A percentile compares a stretch with the other conserved stretches of the same genome.
Evolutionary conservation across 2,113 vertebrate species (phyloP).

Genomic region (Elephas maximus): DNA sequence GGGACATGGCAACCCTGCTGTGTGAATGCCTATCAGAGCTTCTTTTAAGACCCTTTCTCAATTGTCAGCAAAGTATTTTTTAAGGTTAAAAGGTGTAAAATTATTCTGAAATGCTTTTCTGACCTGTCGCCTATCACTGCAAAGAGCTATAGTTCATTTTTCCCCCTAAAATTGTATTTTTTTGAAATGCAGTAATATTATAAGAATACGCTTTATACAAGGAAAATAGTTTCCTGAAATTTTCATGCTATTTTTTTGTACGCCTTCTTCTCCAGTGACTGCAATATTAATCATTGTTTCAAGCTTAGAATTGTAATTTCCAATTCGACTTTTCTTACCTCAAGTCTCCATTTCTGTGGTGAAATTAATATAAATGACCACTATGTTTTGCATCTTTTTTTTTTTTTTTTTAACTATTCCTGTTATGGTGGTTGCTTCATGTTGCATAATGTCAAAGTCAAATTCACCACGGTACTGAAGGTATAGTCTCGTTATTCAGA

Average conservation of each 20-base stretch:
- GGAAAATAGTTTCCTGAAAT: constrained; percentile 85
- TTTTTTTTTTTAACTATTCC: constrained; percentile 36
- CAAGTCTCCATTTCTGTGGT: constrained; percentile 63
- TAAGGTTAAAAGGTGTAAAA: constrained; percentile 96
- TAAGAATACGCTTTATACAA: constrained; percentile 86
- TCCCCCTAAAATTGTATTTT: constrained; percentile 89
- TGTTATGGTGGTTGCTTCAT: constrained; percentile 77
- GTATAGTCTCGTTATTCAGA: constrained; percentile 79
- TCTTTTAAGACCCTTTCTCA: constrained; percentile 93
- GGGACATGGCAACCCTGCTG: constrained; percentile 91
- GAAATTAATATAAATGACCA: constrained; percentile 83
- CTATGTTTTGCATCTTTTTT: constrained; percentile 31
- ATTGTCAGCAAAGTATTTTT: constrained; percentile 95
- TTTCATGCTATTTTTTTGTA: constrained; percentile 79
- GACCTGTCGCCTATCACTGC: constrained; percentile 93
- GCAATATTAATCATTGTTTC: constrained; percentile 74
- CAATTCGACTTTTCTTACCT: constrained; percentile 75
- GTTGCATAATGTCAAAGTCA: constrained; percentile 84
- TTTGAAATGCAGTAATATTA: constrained; percentile 89
- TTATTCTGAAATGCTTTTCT: constrained; percentile 95
- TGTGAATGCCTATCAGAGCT: constrained; percentile 92
- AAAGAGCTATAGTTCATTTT: constrained; percentile 90
- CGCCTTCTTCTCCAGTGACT: constrained; percentile 41
- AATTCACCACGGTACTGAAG: constrained; percentile 78
- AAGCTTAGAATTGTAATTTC: constrained; percentile 81